A percentile compares a stretch with the other conserved stretches of the same genome.
Conservation (phyloP, 1,140 invertebrate species). For the Solenopsis fugax region DNA sequence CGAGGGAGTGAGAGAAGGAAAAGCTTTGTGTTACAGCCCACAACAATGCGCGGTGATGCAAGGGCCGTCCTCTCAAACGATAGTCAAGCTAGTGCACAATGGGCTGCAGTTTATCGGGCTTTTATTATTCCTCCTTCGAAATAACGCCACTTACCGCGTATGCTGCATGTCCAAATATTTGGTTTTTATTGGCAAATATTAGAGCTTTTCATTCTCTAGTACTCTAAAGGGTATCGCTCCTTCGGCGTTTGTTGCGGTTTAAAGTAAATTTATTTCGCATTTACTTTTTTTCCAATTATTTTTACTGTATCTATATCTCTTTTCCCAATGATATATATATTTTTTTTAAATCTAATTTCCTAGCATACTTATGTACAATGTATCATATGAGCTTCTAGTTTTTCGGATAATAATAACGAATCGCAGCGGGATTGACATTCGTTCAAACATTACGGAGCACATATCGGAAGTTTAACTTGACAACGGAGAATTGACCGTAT, state of each 20-base stretch:
- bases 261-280: slow-evolving; percentile 23
- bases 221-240: not conserved
- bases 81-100: slow-evolving; percentile 69
- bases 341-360: not conserved
- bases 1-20: slow-evolving; percentile 33
- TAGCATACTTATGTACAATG: not conserved
- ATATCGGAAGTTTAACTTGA: slow-evolving; percentile 60
- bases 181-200: slow-evolving; percentile 63
- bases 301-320: not conserved
- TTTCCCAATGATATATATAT: not conserved
- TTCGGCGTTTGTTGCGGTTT: not conserved
- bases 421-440: not conserved
- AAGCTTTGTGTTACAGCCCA: slow-evolving; percentile 68
- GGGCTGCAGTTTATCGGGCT: slow-evolving; percentile 75
- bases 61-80: slow-evolving; percentile 52
- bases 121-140: slow-evolving; percentile 78
- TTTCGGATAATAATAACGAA: not conserved
- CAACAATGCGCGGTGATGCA: slow-evolving; percentile 69
- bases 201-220: slow-evolving; percentile 29
- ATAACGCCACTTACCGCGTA: slow-evolving; percentile 62
- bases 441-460: slow-evolving; percentile 36
- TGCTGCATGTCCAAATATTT: slow-evolving; percentile 63
- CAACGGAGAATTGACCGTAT: slow-evolving; percentile 51
- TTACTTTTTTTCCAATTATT: not conserved
- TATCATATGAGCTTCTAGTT: not conserved